Percentiles rank a stretch among this genome's conserved stretches.
phyloP scores from a whole-genome alignment of 2,113 vertebrate genomes.

The Lepus americanus region DNA sequence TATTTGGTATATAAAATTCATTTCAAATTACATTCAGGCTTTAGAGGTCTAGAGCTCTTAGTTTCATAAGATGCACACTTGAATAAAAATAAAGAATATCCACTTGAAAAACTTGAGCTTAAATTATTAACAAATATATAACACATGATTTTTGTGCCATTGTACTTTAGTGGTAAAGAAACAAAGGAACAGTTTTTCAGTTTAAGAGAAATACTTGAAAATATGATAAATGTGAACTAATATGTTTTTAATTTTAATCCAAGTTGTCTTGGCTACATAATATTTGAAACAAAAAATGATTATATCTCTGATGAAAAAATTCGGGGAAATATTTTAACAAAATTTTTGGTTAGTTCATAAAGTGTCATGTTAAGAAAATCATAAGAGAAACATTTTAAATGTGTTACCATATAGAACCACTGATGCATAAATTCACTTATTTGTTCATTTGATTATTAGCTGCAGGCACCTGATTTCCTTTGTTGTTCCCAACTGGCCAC shows the following conservation, averaged over 20 bases:
- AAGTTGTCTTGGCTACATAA: not conserved
- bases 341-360: slow-evolving; percentile 8
- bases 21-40: not conserved
- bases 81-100: not conserved
- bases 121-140: slow-evolving; percentile 2
- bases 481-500: not conserved
- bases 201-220: not conserved
- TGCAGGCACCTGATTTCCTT: not conserved
- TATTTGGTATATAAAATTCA: not conserved
- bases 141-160: not conserved
- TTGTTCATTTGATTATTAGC: not conserved
- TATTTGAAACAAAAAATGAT: not conserved
- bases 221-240: not conserved
- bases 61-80: not conserved
- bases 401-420: not conserved
- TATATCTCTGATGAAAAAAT: not conserved
- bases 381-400: not conserved
- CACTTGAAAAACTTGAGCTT: not conserved
- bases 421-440: not conserved
- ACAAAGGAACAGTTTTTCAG: not conserved
- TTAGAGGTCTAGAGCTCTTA: not conserved
- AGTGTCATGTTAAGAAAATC: not conserved
- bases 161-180: not conserved
- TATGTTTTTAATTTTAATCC: not conserved
- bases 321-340: not conserved